Evolutionary conservation across 2,888 invertebrate species (phyloP).

Genomic region (Lissonota sp.): DNA sequence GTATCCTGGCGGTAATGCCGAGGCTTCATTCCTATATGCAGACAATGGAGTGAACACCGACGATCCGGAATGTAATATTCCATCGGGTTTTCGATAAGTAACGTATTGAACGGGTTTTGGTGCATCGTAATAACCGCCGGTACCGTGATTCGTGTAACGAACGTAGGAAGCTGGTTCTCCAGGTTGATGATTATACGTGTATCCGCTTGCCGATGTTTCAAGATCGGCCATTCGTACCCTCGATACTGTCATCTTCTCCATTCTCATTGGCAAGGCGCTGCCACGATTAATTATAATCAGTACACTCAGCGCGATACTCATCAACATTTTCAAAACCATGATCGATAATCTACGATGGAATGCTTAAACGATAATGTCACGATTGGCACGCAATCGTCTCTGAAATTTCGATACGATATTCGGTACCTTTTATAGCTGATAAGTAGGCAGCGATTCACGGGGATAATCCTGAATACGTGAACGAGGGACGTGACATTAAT

Average conservation of each 20-base stretch:
- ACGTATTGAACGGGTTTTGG: slow-evolving; percentile 74
- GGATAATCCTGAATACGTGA: slow-evolving; percentile 71
- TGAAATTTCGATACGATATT: slow-evolving; percentile 30
- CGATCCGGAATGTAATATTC: slow-evolving; percentile 64
- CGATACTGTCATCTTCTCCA: slow-evolving; percentile 84
- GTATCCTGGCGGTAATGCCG: slow-evolving; percentile 44
- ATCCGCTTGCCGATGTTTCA: slow-evolving; percentile 86
- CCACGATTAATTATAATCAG: slow-evolving; percentile 41
- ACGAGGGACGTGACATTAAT: slow-evolving; percentile 67
- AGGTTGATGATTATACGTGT: slow-evolving; percentile 79
- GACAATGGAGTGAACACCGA: slow-evolving; percentile 60
- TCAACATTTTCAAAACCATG: slow-evolving; percentile 12
- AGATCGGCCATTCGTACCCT: slow-evolving; percentile 86
- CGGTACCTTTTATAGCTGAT: slow-evolving; percentile 63
- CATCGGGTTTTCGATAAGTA: slow-evolving; percentile 54
- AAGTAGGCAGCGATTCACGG: slow-evolving; percentile 56
- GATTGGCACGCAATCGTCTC: slow-evolving; percentile 44
- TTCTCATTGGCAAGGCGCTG: slow-evolving; percentile 50
- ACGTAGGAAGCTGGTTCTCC: slow-evolving; percentile 77
- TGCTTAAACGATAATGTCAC: slow-evolving; percentile 13
- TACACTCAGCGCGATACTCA: slow-evolving; percentile 12
- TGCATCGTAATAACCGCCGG: slow-evolving; percentile 71
- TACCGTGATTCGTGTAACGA: slow-evolving; percentile 79
- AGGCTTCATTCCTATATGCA: slow-evolving; percentile 30
- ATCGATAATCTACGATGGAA: background rate